Evolutionary conservation across 1,140 invertebrate genomes (phyloP), one percentile per base, ranked within the genome.

Genomic region (Aphis gossypii): DNA sequence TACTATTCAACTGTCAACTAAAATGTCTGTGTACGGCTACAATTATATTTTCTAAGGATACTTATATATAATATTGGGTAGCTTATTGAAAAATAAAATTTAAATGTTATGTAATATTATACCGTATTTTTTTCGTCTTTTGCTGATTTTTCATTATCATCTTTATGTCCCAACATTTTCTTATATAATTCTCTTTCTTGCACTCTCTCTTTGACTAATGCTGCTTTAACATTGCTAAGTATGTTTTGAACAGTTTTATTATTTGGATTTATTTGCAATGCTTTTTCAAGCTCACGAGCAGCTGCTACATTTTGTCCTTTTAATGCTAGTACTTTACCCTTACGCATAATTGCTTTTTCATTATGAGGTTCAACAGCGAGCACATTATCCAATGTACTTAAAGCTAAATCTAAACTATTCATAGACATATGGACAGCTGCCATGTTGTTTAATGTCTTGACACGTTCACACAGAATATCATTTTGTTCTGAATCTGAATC

Each of bases 381-480:
- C 1, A 99, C 98, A 95, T 96, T 96, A 83, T 98, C 97, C 44
- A 98, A 96, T 46, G 98, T 98, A 94, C 96, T 96, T 11, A 98
- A 95, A 30, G 98, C 98, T 48, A 97, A 96, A 94, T 98, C 97
- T 95, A 96, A 98, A 0, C 97, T 97, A 94, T 97, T 96, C 48
- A 97, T 97, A 96, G 98, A 98, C 68, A 99, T 96, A 95, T 99
- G 98, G 44, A 98, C 97, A 93, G 97, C 97, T 14, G 98, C 98
- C 95, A 99, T 96, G 95, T 99, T 99, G 95, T 99, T 99, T 94
- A 97, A 97, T 1, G 98, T 97, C 94, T 97, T 97, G 14, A 98
- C 95, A 91, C 97, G 95, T 94, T 98, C 97, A 56, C 98, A 97
- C 35, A 98, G 94, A 46, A 99, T 93, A 38, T 86, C 7, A 44